These are phyloP conservation scores for Sebastes fasciatus DNA, from an alignment of 2,113 vertebrate genomes.

Conservation along the genomic window DNA sequence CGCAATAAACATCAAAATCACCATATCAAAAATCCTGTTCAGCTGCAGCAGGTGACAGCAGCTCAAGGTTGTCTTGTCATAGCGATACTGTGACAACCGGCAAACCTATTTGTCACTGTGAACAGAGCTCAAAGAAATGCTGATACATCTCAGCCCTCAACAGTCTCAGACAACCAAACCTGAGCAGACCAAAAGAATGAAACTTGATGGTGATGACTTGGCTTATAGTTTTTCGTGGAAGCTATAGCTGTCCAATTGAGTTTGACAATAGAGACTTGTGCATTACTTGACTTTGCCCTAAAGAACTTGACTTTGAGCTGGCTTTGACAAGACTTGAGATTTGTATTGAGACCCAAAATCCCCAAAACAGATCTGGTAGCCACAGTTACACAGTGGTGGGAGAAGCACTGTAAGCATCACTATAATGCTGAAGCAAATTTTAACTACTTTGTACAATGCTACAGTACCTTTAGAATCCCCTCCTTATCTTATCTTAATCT, in stretches of 20 bases:
- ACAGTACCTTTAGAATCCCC: neutral
- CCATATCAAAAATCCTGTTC: slow-evolving; percentile 9
- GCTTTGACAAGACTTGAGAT: neutral
- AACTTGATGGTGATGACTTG: neutral
- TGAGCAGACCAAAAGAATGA: neutral
- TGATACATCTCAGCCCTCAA: neutral
- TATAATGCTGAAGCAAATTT: neutral
- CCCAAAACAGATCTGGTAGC: neutral
- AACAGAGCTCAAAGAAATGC: neutral
- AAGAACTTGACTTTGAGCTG: neutral
- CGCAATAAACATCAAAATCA: neutral
- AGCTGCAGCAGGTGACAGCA: neutral
- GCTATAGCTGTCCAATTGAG: neutral
- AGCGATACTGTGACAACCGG: neutral
- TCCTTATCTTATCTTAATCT: neutral
- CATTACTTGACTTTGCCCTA: no score
- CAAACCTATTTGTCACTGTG: neutral
- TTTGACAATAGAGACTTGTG: neutral
- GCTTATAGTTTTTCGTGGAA: neutral
- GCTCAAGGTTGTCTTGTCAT: slow-evolving; percentile 10
- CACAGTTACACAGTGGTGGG: neutral
- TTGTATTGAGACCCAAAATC: neutral
- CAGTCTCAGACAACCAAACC: neutral
- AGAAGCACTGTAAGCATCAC: neutral
- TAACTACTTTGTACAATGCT: neutral